Evolutionary conservation across 2,888 invertebrate genomes (phyloP), one percentile per base, ranked within the genome.

Genomic region (Margaritifera margaritifera): DNA sequence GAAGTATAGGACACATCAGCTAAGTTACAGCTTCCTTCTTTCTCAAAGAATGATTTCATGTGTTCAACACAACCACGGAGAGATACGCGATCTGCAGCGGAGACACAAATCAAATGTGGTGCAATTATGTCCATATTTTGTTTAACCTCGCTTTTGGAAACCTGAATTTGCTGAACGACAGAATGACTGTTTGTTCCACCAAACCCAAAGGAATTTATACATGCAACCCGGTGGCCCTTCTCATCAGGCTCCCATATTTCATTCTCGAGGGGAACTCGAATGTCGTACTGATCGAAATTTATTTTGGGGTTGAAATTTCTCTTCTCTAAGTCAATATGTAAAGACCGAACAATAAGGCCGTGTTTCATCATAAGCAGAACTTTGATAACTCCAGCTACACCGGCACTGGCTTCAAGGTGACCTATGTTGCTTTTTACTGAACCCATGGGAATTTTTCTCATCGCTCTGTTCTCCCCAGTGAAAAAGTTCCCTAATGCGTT

Each of bases 341-440:
- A 63, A n/a, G 80, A 77, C 3, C 78, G 80, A 27, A 81, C 81
- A 42, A 81, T 75, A 19, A 54, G 57, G n/a, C 64, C 68, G 57
- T 82, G 52, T 52, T 79, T 71, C 78, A 83, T 80, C 80, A 80
- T 81, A 50, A 84, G 63, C 15, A 79, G 66, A n/a, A 80, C 71
- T 67, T 83, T 83, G 54, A 83, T 80, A 15, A 83, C 62, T n/a
- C 77, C 76, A 22, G 80, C 77, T 15, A 73, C 71, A n/a, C 81
- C 83, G 15, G 83, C 76, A 2, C 75, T 79, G 11, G 80, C 71
- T 67, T 80, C 80, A 8, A 75, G 62, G 66, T 82, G 81, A 6
- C 81, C 81, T 59, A 82, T 78, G 64, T 81, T 83, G 25, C 79
- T 74, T 67, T 80, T 82, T 4, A 80, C 81, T 0, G 83, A 83